Conservation (phyloP, 2,113 vertebrate species). For the Gila orcuttii region DNA sequence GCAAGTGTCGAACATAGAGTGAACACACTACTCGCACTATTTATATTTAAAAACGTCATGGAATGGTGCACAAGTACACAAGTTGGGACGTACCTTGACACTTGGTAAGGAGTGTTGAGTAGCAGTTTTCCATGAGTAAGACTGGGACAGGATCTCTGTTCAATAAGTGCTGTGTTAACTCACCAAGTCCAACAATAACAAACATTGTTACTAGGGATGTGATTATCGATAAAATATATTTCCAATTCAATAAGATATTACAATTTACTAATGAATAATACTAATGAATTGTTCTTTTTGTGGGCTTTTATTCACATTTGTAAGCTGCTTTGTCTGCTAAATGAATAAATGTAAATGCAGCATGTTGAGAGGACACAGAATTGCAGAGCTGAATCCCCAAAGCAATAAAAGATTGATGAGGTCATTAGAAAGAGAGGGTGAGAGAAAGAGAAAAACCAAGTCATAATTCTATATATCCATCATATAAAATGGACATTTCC, state of each 20-base stretch:
- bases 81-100: neutral
- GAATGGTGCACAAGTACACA: too few relatives aligned
- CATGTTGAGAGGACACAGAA: neutral
- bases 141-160: neutral
- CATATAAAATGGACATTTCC: slow-evolving; percentile 40
- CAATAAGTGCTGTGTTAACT: neutral
- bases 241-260: too few relatives aligned
- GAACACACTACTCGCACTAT: too few relatives aligned
- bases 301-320: neutral
- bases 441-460: neutral
- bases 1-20: too few relatives aligned
- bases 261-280: too few relatives aligned
- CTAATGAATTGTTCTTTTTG: neutral
- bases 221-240: too few relatives aligned
- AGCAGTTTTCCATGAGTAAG: neutral
- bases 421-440: slow-evolving; percentile 12
- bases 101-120: neutral
- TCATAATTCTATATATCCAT: slow-evolving; percentile 36
- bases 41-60: too few relatives aligned
- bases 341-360: slow-evolving; percentile 21
- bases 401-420: slow-evolving; percentile 23
- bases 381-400: neutral
- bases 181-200: neutral
- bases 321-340: neutral
- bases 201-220: neutral